These are phyloP conservation scores for Bufotes viridis DNA, from an alignment of 2,797 vertebrate genomes.

Conservation along the genomic window DNA sequence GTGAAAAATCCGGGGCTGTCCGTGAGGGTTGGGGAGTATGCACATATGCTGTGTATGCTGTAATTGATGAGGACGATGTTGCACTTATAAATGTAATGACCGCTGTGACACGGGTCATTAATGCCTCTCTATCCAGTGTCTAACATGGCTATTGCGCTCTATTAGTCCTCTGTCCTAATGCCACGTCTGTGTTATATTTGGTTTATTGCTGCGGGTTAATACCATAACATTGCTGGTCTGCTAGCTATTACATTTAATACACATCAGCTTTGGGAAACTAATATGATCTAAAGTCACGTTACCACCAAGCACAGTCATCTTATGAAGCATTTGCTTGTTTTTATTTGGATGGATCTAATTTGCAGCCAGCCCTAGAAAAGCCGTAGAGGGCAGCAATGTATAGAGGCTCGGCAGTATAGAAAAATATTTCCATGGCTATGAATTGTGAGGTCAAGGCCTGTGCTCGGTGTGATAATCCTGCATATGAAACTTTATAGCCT, in stretches of 20 bases:
- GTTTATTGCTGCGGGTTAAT: neutral
- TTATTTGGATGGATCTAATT: neutral
- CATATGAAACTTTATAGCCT: conserved; percentile 38
- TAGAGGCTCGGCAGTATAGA: neutral
- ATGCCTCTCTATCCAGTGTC: too few relatives aligned
- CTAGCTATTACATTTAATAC: neutral
- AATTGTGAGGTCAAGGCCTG: conserved; percentile 2
- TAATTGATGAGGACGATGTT: too few relatives aligned
- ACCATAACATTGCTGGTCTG: neutral
- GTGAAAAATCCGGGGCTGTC: too few relatives aligned
- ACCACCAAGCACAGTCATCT: too few relatives aligned
- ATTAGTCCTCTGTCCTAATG: neutral
- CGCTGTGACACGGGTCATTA: too few relatives aligned
- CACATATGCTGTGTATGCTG: too few relatives aligned
- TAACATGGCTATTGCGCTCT: too few relatives aligned
- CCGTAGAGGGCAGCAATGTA: neutral
- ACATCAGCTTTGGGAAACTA: neutral
- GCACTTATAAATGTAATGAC: too few relatives aligned
- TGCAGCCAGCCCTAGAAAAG: neutral
- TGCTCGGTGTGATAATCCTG: conserved; percentile 1
- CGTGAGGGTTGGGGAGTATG: too few relatives aligned
- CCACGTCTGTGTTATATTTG: neutral
- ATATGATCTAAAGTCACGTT: neutral
- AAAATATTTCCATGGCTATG: neutral
- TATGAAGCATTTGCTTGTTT: neutral